Conservation (phyloP, 1,140 invertebrate species). For the Antheraea mylitta region DNA sequence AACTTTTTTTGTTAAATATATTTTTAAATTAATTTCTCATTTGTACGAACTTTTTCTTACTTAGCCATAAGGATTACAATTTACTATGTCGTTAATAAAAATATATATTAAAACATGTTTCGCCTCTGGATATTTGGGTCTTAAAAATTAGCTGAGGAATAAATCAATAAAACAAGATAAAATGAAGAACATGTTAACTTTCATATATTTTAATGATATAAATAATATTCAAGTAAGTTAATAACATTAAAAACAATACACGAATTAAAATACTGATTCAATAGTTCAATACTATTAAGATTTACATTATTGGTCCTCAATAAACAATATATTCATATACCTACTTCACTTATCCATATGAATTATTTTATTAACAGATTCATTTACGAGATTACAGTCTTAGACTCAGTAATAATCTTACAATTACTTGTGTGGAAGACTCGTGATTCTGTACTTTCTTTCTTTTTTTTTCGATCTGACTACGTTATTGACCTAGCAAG, state of each 20-base stretch:
- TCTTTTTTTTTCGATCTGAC: no score
- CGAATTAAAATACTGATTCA: constrained; percentile 31
- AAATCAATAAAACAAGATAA: constrained; percentile 19
- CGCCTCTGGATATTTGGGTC: no score
- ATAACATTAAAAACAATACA: constrained; percentile 11
- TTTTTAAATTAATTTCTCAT: no score
- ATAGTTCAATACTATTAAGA: constrained; percentile 6
- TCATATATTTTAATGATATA: background rate
- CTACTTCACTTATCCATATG: background rate
- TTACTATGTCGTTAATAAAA: no score
- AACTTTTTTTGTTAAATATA: no score
- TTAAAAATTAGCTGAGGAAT: no score
- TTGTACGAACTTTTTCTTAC: no score
- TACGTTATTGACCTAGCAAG: no score
- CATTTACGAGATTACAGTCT: background rate
- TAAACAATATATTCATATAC: background rate
- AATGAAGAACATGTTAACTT: constrained; percentile 9
- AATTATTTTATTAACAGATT: constrained; percentile 6
- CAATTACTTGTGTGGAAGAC: background rate
- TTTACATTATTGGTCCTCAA: constrained; percentile 23
- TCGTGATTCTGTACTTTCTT: background rate
- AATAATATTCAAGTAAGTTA: background rate
- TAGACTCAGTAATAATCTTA: background rate
- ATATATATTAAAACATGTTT: no score
- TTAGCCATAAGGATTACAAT: no score